Evolutionary conservation across 1,140 invertebrate genomes (phyloP), one percentile per base, ranked within the genome.

Genomic region (Drosophila rhopaloa): DNA sequence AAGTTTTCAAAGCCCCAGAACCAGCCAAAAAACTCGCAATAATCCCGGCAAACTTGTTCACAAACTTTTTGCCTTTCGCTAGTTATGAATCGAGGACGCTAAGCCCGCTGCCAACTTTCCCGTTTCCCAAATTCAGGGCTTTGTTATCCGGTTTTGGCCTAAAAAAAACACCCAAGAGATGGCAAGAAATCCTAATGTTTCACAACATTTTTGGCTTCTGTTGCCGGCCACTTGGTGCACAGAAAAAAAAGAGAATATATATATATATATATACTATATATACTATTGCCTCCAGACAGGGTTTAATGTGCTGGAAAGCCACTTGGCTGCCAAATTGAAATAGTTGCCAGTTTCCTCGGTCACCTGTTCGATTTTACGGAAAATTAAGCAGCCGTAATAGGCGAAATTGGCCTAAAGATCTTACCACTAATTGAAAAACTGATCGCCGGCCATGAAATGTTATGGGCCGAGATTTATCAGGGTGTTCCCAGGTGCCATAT

Each of bases 231-330:
- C 61, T 46, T 27, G 56, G 8, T 32, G 56, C 29, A n/a, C 11
- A 35, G 29, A 8, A 11, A 57, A 57, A 56, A 27, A 10, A 1
- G 0, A 3, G 27, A 5, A 27, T 27, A 14, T 9, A 16, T 29
- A 19, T 6, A 16, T 29, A 19, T 6, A 19, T 19, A 19, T 19
- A 19, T 16, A 16, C 16, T 16, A 16, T 19, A 19, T 16, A 3
- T n/a, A 19, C 37, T 7, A 27, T n/a, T 5, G 40, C 43, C 67
- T 11, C 54, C 29, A 47, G 66, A 60, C 63, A 13, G 11, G 61
- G 73, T 55, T 75, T 68, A 80, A 80, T 80, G 78, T 81, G 50
- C 65, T 65, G 78, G 73, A 76, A 81, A 76, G 55, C 41, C 54
- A 50, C 37, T 65, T 56, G 43, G 47, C 57, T 59, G 60, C 60